Percentiles rank a stretch among this genome's conserved stretches.
Evolutionary conservation across 2,888 invertebrate genomes (phyloP).

Genomic region (Seira musarum): DNA sequence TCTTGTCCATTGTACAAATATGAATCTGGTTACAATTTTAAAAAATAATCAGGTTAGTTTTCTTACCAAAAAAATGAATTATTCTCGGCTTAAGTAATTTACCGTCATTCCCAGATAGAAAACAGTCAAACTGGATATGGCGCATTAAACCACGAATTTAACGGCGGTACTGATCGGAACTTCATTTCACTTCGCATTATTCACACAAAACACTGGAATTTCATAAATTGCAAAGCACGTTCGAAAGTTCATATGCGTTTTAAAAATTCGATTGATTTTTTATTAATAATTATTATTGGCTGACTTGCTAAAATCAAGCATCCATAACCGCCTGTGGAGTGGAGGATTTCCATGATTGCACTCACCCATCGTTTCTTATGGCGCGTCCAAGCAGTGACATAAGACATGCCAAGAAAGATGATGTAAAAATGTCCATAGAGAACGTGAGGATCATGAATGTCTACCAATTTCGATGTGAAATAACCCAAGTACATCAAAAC

Average conservation of each 20-base stretch:
- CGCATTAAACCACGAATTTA: conserved; percentile 23
- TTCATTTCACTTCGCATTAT: conserved; percentile 25
- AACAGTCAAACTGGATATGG: conserved; percentile 26
- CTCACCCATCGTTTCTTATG: conserved; percentile 47
- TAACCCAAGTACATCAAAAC: conserved; percentile 59
- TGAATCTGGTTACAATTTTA: conserved; percentile 26
- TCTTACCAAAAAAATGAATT: no score
- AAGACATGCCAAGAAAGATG: conserved; percentile 42
- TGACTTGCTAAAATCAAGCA: conserved; percentile 52
- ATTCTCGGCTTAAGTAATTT: no score
- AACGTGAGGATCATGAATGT: conserved; percentile 21
- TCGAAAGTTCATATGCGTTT: no score
- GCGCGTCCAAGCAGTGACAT: conserved; percentile 48
- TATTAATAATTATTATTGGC: no score
- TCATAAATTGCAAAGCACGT: neutral
- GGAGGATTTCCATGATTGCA: conserved; percentile 41
- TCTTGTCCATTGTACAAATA: conserved; percentile 41
- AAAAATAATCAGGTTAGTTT: neutral
- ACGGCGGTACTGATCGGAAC: conserved; percentile 21
- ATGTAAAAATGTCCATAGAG: conserved; percentile 50
- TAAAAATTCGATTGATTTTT: no score
- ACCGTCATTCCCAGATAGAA: conserved; percentile 57
- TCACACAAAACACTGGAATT: conserved; percentile 30
- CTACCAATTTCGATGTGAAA: conserved; percentile 35
- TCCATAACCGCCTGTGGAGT: conserved; percentile 38